Evolutionary conservation across 2,113 vertebrate species (phyloP).

Genomic region (Antechinus stuartii): DNA sequence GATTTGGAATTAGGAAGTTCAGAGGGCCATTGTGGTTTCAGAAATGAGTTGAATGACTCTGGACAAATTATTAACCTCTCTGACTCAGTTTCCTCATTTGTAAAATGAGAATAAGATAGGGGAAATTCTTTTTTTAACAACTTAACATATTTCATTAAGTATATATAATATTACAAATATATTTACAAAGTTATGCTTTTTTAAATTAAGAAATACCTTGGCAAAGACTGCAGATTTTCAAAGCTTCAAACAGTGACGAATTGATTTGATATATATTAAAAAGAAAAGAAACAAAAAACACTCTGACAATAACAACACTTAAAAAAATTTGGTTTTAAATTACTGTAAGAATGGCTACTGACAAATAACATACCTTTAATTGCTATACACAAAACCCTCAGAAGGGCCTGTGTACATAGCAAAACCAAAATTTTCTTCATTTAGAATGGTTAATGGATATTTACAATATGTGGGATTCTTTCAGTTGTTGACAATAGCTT

Average conservation of each 20-base stretch:
- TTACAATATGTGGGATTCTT: constrained; percentile 51
- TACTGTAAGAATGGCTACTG: constrained; percentile 77
- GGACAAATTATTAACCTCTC: neutral
- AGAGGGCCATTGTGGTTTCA: neutral
- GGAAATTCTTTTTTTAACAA: constrained; percentile 60
- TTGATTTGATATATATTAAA: constrained; percentile 78
- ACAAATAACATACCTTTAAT: constrained; percentile 72
- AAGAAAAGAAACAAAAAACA: constrained; percentile 58
- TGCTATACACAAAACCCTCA: constrained; percentile 64
- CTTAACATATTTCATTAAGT: constrained; percentile 87
- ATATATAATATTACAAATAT: constrained; percentile 84
- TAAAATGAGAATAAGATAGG: neutral
- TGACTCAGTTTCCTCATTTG: neutral
- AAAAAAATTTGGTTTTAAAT: constrained; percentile 86
- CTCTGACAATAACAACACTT: constrained; percentile 70
- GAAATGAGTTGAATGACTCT: neutral
- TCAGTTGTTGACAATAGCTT: constrained; percentile 71
- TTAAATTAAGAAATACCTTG: constrained; percentile 85
- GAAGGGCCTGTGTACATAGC: constrained; percentile 67
- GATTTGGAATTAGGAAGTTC: neutral
- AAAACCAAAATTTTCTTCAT: constrained; percentile 67
- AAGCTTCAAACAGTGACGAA: constrained; percentile 82
- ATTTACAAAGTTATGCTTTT: constrained; percentile 86
- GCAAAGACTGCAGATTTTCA: constrained; percentile 85
- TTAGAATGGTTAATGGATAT: constrained; percentile 63